Evolutionary conservation across 1,140 invertebrate species (phyloP).

Genomic region (Heliothis subflexa): DNA sequence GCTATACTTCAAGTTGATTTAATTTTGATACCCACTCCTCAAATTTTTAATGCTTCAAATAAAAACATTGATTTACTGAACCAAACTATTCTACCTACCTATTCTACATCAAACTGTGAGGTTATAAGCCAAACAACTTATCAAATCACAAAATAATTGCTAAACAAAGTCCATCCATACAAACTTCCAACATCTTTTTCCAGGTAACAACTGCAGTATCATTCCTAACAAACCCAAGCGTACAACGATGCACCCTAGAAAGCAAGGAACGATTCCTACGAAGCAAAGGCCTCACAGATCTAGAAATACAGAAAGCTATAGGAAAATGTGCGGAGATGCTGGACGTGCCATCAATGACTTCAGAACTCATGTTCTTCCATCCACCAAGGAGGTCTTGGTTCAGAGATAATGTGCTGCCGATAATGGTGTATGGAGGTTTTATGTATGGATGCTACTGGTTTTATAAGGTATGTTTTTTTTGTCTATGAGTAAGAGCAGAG

Average conservation of each 20-base stretch:
- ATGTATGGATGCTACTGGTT: slow-evolving; percentile 90
- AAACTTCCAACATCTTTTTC: slow-evolving; percentile 46
- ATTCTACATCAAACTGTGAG: no score
- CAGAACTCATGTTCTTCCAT: slow-evolving; percentile 80
- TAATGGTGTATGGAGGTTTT: slow-evolving; percentile 90
- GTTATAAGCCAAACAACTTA: background rate
- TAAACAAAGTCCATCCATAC: background rate
- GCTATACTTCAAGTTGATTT: no score
- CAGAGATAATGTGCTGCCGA: slow-evolving; percentile 89
- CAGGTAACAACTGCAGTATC: slow-evolving; percentile 94
- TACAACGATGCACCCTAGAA: slow-evolving; percentile 90
- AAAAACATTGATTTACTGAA: no score
- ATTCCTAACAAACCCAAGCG: slow-evolving; percentile 94
- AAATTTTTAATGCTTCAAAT: no score
- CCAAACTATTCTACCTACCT: no score
- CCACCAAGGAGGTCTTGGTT: slow-evolving; percentile 86
- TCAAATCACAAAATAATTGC: background rate
- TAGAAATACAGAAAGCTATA: slow-evolving; percentile 92
- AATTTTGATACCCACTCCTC: no score
- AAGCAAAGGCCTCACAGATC: slow-evolving; percentile 92
- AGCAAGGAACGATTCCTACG: slow-evolving; percentile 93
- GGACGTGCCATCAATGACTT: slow-evolving; percentile 73
- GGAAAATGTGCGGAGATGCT: slow-evolving; percentile 83
- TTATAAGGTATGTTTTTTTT: slow-evolving; percentile 88
- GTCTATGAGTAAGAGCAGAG: no score